Percentiles rank a stretch among this genome's conserved stretches.
Evolutionary conservation across 2,797 vertebrate genomes (phyloP).

Genomic region (Melanotaenia boesemani): DNA sequence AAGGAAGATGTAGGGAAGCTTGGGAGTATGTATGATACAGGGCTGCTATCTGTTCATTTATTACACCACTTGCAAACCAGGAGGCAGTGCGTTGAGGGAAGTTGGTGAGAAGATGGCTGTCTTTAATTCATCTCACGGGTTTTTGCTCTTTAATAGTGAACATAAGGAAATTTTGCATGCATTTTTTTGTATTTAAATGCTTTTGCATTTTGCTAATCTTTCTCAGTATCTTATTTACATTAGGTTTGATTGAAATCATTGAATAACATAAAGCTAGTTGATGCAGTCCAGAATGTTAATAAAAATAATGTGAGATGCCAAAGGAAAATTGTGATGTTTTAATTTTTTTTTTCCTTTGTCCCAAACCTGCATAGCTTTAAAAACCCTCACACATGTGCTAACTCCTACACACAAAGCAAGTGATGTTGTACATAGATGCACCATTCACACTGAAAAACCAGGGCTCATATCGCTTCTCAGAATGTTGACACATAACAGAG

Average conservation of each 20-base stretch:
- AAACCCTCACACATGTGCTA: conserved; percentile 21
- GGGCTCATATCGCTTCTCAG: not conserved
- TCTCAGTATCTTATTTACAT: too few relatives aligned
- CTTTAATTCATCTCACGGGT: conserved; percentile 28
- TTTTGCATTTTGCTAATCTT: too few relatives aligned
- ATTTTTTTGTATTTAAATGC: not conserved
- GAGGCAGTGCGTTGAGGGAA: conserved; percentile 27
- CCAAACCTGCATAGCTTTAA: conserved; percentile 28
- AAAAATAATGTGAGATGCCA: not conserved
- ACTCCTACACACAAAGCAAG: conserved; percentile 38
- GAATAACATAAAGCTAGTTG: too few relatives aligned
- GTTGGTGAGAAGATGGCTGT: conserved; percentile 21
- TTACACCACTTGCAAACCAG: conserved; percentile 13
- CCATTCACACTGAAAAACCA: conserved; percentile 18
- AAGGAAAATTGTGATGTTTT: not conserved
- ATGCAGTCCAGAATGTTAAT: conserved; percentile 13
- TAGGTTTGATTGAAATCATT: too few relatives aligned
- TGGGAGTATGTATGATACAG: not conserved
- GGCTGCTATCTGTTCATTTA: conserved; percentile 18
- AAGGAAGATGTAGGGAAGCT: not conserved
- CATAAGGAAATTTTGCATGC: not conserved
- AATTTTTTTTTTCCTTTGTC: conserved; percentile 16
- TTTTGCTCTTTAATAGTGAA: conserved; percentile 40
- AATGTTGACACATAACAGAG: not conserved
- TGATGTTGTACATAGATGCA: not conserved